These are phyloP conservation scores for Rhabdornis inornatus DNA, from an alignment of 2,113 vertebrate species.

Conservation along the genomic window DNA sequence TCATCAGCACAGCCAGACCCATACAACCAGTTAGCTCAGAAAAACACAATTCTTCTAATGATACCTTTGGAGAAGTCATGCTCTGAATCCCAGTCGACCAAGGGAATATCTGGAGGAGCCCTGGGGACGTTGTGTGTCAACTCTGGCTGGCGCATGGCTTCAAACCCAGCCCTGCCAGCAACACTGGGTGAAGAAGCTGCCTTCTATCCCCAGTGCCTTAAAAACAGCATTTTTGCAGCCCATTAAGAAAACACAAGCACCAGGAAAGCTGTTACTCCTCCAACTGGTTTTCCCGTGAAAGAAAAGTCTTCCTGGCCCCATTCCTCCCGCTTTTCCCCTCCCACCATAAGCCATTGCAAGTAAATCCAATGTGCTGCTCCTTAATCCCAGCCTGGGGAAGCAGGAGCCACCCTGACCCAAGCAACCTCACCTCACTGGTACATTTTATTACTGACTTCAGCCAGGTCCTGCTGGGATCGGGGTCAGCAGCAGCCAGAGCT, in stretches of 20 bases:
- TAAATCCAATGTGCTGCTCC: not conserved
- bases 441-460: not conserved
- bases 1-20: constrained; percentile 22
- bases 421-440: not conserved
- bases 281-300: not conserved
- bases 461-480: not conserved
- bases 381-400: not conserved
- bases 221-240: not conserved
- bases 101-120: not conserved
- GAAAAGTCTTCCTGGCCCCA: not conserved
- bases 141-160: not conserved
- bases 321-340: not conserved
- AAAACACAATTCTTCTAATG: constrained; percentile 59
- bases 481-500: not conserved
- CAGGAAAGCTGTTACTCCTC: not conserved
- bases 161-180: not conserved
- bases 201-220: not conserved
- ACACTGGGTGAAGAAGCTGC: not conserved
- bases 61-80: constrained; percentile 32
- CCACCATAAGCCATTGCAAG: not conserved
- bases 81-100: not conserved
- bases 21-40: constrained; percentile 62
- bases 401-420: not conserved
- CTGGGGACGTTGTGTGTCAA: not conserved
- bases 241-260: not conserved